Percentiles rank a stretch among this genome's conserved stretches.
Evolutionary conservation across 35 echinoderm and acorn worm species (phyloP).

Genomic region (Stichopus chloronotus): DNA sequence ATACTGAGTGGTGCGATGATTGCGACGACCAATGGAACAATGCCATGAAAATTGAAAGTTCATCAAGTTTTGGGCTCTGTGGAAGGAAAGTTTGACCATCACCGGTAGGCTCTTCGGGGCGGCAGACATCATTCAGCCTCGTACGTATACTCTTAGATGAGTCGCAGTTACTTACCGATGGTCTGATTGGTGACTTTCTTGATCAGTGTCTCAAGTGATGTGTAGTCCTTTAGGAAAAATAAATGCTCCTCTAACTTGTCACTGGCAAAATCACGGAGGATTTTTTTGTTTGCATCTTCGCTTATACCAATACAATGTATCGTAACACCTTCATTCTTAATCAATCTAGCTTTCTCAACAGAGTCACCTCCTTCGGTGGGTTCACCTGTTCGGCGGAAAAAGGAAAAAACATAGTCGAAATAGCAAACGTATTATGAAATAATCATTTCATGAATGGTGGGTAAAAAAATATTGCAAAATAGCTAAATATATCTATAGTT

Average conservation of each 20-base stretch:
- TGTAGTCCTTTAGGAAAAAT: not conserved
- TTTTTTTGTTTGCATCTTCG: not conserved
- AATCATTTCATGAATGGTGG: not conserved
- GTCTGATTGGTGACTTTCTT: not conserved
- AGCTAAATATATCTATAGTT: too few species aligned
- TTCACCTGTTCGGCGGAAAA: not conserved
- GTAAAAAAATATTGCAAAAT: not conserved
- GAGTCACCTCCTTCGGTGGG: slow-evolving; percentile 9
- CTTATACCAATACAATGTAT: slow-evolving; percentile 29
- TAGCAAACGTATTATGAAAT: not conserved
- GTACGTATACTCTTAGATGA: too few species aligned
- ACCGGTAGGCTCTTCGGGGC: too few species aligned
- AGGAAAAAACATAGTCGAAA: not conserved
- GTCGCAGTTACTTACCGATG: not conserved
- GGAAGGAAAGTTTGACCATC: too few species aligned
- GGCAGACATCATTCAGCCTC: too few species aligned
- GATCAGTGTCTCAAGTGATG: not conserved
- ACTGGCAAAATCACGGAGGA: not conserved
- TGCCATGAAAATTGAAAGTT: too few species aligned
- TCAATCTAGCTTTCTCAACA: not conserved
- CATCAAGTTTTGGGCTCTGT: too few species aligned
- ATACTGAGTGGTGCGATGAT: too few species aligned
- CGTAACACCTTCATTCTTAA: not conserved
- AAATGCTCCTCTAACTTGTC: not conserved
- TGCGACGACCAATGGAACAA: too few species aligned